These are phyloP conservation scores for Pholis gunnellus DNA, from an alignment of 2,113 vertebrate species.

Conservation along the genomic window DNA sequence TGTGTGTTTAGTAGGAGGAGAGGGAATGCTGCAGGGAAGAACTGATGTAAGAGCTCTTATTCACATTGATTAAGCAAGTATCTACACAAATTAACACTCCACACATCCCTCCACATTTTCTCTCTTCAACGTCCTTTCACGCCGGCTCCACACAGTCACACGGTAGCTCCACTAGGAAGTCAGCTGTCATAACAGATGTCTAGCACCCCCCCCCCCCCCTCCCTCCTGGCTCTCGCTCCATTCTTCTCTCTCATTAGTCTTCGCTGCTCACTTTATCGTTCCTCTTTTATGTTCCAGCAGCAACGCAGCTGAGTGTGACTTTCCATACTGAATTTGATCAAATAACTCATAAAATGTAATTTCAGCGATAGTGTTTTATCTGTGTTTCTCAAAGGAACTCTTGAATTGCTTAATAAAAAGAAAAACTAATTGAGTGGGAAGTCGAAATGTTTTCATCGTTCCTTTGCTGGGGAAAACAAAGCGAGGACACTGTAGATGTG, in stretches of 20 bases:
- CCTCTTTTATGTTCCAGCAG: conserved; percentile 17
- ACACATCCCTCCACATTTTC: background rate
- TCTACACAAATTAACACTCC: conserved; percentile 16
- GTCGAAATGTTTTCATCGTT: background rate
- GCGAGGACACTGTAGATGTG: background rate
- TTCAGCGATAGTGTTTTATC: background rate
- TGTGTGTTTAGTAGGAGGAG: background rate
- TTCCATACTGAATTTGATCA: conserved; percentile 7
- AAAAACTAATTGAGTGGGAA: background rate
- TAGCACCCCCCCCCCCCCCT: background rate
- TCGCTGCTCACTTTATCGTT: conserved; percentile 23
- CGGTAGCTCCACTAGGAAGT: conserved; percentile 8
- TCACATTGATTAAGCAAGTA: conserved; percentile 12
- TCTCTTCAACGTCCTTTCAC: background rate
- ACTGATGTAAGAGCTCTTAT: background rate
- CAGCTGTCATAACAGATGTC: conserved; percentile 12
- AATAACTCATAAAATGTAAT: conserved; percentile 30
- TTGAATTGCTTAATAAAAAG: background rate
- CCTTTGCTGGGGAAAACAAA: background rate
- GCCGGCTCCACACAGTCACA: background rate
- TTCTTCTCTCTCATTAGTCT: conserved; percentile 25
- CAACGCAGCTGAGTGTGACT: background rate
- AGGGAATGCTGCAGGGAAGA: background rate
- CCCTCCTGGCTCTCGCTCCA: background rate
- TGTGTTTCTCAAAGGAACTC: background rate